phyloP scores from a whole-genome alignment of 2,888 invertebrate species.

The Hydrotaea diabolus region DNA sequence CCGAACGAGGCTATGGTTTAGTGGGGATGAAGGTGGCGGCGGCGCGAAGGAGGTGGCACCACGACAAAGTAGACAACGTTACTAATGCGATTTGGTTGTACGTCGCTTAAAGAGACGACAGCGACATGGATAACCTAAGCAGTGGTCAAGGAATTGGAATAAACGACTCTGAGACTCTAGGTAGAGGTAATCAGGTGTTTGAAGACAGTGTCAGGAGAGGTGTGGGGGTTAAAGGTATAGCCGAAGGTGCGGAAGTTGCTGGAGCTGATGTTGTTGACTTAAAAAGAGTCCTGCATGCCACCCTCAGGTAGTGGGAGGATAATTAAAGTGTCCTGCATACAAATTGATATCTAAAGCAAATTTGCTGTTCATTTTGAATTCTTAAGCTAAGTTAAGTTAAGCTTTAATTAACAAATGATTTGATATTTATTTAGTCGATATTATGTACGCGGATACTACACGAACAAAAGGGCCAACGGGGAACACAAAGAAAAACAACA shows the following conservation, averaged over 20 bases:
- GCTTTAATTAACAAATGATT: too few species aligned
- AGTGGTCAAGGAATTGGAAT: conserved; percentile 24
- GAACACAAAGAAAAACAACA: too few species aligned
- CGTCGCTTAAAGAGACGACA: conserved; percentile 7
- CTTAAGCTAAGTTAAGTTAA: too few species aligned
- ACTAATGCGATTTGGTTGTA: conserved; percentile 48
- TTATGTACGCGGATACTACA: too few species aligned
- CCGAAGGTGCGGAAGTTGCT: too few species aligned
- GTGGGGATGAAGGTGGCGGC: too few species aligned
- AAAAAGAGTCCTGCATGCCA: background rate
- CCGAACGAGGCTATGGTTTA: too few species aligned
- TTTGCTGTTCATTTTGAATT: too few species aligned
- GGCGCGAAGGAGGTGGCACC: background rate
- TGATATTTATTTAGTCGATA: too few species aligned
- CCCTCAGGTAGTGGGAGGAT: background rate
- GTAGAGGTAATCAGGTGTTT: background rate
- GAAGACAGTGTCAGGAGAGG: background rate
- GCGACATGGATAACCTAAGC: background rate
- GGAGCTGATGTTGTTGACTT: too few species aligned
- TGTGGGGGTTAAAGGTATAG: background rate
- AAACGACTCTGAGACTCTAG: background rate
- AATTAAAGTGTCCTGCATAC: conserved; percentile 5
- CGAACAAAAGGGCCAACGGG: too few species aligned
- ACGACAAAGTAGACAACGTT: background rate
- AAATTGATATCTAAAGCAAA: background rate